These are phyloP conservation scores for Harlomillsia oculata DNA, from an alignment of 1,140 invertebrate species.

Conservation along the genomic window DNA sequence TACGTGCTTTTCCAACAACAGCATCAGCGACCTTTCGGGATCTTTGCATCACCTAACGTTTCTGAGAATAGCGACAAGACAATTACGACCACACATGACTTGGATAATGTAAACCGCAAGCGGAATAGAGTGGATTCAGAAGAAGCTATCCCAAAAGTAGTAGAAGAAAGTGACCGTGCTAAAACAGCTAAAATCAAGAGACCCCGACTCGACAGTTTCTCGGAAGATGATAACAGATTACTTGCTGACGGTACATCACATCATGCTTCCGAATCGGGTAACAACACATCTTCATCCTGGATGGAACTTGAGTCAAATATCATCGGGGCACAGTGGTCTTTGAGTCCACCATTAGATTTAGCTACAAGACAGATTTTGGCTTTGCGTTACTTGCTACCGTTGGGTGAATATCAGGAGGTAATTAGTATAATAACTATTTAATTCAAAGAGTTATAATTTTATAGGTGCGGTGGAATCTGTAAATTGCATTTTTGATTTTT, in stretches of 20 bases:
- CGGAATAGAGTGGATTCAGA: background rate
- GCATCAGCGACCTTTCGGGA: background rate
- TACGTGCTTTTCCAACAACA: conserved; percentile 20
- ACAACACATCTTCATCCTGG: conserved; percentile 71
- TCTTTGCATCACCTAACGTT: no score
- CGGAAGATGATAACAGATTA: no score
- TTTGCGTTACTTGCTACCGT: conserved; percentile 79
- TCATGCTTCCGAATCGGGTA: background rate
- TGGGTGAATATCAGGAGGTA: conserved; percentile 94
- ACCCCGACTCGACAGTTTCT: no score
- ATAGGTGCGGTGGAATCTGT: background rate
- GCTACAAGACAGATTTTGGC: conserved; percentile 85
- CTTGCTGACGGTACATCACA: background rate
- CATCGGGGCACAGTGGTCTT: conserved; percentile 73
- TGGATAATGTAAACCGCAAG: background rate
- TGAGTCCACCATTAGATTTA: conserved; percentile 72
- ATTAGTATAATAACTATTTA: conserved; percentile 24
- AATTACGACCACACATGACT: background rate
- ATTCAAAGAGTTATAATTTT: conserved; percentile 4
- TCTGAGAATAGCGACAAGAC: no score
- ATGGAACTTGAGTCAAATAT: conserved; percentile 76
- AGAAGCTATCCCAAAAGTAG: background rate
- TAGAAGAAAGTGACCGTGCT: no score
- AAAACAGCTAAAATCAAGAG: no score
- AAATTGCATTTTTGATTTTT: conserved; percentile 31